Evolutionary conservation across 2,888 invertebrate species (phyloP), one percentile per base, ranked within the genome.

Genomic region (Tiliacea citrago): DNA sequence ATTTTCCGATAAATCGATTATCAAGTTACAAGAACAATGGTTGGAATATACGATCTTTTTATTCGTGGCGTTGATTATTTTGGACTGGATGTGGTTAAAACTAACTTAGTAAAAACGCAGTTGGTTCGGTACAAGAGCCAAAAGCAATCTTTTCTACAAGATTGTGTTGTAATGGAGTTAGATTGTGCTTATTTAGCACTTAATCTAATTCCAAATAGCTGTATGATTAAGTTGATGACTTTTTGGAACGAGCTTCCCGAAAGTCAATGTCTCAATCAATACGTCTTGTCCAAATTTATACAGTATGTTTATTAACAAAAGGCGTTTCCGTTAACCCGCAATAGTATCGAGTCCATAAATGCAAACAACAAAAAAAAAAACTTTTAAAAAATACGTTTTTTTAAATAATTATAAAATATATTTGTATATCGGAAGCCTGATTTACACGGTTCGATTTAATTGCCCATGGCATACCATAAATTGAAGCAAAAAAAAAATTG

Each of bases 1-100:
- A 88, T 91, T 88, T 92, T 91, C 90, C 91, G 92, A 93, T 92
- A 92, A 92, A 93, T 94, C 93, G 94, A 95, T 95, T 94, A 94
- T 94, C 93, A 89, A 90, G 91, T 92, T 91, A 92, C 92, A 93
- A 93, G 94, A 95, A 95, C 95, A 95, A 95, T 95, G 91, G 90
- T 83, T 82, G 80, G 84, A 88, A 87, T 87, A 90, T 91, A 89
- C 90, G 90, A 92, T 92, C 84, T 90, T 82, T 83, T 83, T 85
- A 68, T 80, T 63, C 18, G 45, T 49, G 35, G 47, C 67, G 45
- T 24, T 16, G 75, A 84, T 82, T 70, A 63, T 45, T 68, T 60
- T 72, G 8, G 1, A 47, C 75, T 78, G 24, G 82, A 86, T 72
- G 81, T 73, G 80, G 62, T 49, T 18, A 12, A 0, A 13, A 69